Evolutionary conservation across 2,797 vertebrate genomes (phyloP).

Genomic region (Malurus leucopterus): DNA sequence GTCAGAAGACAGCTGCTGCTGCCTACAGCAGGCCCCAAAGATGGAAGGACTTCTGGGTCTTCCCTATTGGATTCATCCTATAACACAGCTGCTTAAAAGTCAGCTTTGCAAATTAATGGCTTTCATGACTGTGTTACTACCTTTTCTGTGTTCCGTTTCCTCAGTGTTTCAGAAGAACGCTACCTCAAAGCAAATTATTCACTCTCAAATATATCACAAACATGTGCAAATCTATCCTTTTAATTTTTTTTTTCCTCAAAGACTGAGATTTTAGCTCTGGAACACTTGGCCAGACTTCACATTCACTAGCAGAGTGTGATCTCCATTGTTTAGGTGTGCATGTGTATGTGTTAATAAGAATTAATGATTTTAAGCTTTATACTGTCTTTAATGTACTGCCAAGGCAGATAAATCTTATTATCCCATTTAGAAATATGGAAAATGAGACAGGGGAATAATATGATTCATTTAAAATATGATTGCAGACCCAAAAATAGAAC

Average conservation of each 20-base stretch:
- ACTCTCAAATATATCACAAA: not conserved
- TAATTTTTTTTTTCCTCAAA: not conserved
- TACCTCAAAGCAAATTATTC: not conserved
- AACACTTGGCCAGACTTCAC: not conserved
- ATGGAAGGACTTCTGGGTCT: not conserved
- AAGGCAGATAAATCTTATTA: constrained; percentile 22
- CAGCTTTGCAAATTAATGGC: not conserved
- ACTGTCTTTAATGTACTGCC: constrained; percentile 10
- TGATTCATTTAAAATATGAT: not conserved
- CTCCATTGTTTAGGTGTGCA: not conserved
- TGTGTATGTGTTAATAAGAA: not conserved
- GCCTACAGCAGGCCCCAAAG: not conserved
- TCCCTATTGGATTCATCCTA: not conserved
- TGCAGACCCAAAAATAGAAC: constrained; percentile 17
- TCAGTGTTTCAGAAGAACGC: not conserved
- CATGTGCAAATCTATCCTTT: not conserved
- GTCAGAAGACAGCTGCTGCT: not conserved
- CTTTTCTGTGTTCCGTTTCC: not conserved
- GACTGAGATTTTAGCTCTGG: not conserved
- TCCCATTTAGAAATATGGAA: constrained; percentile 4
- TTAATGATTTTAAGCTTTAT: not conserved
- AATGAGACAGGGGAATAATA: not conserved
- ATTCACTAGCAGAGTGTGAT: not conserved
- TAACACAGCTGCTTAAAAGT: rapidly evolving
- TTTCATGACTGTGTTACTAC: not conserved